phyloP scores from a whole-genome alignment of 2,797 vertebrate species.

The Bradypus variegatus region DNA sequence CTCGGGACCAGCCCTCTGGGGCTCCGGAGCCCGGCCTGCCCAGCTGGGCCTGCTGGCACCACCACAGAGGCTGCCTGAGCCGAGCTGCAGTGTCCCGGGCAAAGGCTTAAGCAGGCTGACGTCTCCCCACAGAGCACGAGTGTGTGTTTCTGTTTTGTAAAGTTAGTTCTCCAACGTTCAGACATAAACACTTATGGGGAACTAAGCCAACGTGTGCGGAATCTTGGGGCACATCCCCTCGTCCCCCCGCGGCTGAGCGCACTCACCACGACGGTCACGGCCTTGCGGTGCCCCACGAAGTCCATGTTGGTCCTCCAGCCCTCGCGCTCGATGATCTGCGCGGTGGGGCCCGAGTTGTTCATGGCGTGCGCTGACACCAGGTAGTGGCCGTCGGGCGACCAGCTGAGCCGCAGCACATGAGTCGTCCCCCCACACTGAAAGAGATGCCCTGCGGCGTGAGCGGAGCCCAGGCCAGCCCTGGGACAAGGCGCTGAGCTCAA shows the following conservation, averaged over 20 bases:
- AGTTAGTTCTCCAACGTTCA: not conserved
- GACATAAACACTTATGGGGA: slow-evolving; percentile 1
- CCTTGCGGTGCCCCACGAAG: slow-evolving; percentile 97
- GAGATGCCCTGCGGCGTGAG: not conserved
- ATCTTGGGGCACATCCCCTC: not conserved
- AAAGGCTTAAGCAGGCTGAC: not conserved
- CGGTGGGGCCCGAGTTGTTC: slow-evolving; percentile 99
- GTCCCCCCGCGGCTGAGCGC: not conserved
- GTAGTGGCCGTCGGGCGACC: slow-evolving; percentile 98
- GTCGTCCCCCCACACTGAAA: slow-evolving; percentile 95
- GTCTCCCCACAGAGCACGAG: too few relatives aligned
- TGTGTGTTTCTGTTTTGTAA: not conserved
- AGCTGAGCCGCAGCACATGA: slow-evolving; percentile 94
- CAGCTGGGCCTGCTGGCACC: not conserved
- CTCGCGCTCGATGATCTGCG: slow-evolving; percentile 96
- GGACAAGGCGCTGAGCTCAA: not conserved
- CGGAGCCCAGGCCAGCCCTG: not conserved
- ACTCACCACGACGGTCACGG: slow-evolving; percentile 96
- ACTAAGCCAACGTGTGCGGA: not conserved
- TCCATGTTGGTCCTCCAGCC: slow-evolving; percentile 99
- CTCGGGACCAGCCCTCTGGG: not conserved
- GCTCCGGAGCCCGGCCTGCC: not conserved
- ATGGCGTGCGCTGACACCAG: slow-evolving; percentile 99
- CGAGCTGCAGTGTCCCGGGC: not conserved
- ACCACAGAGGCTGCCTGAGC: not conserved